These are phyloP conservation scores for Puma concolor DNA, from an alignment of 2,113 vertebrate species.

Conservation along the genomic window DNA sequence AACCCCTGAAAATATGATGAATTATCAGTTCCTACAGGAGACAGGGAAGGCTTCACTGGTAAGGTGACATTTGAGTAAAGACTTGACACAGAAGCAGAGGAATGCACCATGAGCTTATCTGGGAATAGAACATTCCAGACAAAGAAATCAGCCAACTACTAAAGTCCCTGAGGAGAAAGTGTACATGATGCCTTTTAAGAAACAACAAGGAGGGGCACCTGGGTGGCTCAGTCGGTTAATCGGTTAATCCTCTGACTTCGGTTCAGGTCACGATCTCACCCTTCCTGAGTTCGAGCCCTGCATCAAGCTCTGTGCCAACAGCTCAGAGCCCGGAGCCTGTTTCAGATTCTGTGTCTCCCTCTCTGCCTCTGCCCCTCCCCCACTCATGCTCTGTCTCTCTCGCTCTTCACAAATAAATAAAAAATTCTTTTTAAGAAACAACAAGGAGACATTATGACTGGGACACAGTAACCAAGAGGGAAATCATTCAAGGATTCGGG, in stretches of 20 bases:
- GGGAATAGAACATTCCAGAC: not conserved
- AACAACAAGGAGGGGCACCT: not conserved
- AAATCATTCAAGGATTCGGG: not conserved
- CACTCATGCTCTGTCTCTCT: too few species aligned
- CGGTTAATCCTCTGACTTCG: too few species aligned
- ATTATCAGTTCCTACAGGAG: not conserved
- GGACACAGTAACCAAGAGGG: not conserved
- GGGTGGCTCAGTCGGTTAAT: too few species aligned
- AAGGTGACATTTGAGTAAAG: slow-evolving; percentile 3
- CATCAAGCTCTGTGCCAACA: too few species aligned
- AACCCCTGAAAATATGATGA: not conserved
- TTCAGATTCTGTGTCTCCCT: not conserved
- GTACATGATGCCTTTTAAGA: not conserved
- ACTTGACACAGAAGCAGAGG: not conserved
- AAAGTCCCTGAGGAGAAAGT: not conserved
- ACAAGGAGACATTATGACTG: not conserved
- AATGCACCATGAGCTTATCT: not conserved
- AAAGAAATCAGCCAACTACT: not conserved
- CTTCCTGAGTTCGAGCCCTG: too few species aligned
- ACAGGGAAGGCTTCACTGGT: not conserved
- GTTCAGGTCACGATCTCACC: too few species aligned
- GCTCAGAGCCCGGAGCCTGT: too few species aligned
- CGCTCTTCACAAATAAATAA: too few species aligned
- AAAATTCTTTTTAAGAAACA: not conserved
- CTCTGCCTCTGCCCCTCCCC: too few species aligned